Evolutionary conservation across 2,797 vertebrate genomes (phyloP).

Genomic region (Aldrovandia affinis): DNA sequence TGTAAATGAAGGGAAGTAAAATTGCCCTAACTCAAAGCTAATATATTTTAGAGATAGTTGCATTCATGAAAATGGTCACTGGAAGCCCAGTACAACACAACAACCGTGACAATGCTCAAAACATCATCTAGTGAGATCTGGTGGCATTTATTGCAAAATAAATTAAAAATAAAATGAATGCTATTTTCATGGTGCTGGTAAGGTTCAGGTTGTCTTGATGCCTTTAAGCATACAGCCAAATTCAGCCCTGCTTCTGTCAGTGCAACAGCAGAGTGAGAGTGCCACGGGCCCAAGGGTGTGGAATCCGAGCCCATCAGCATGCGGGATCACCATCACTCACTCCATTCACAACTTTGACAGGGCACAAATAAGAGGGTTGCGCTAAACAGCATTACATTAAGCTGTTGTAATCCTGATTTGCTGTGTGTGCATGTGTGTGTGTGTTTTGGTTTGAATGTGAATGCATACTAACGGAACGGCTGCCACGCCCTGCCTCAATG

Average conservation of each 20-base stretch:
- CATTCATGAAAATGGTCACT: neutral
- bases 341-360: neutral
- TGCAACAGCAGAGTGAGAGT: neutral
- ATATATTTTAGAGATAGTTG: neutral
- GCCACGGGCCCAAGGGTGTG: neutral
- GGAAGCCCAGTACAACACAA: neutral
- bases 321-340: neutral
- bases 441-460: neutral
- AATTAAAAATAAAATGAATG: no score
- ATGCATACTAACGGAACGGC: neutral
- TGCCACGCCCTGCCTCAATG: neutral
- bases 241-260: neutral
- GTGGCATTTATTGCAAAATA: no score
- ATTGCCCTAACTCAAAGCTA: neutral
- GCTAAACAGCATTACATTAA: conserved; percentile 28
- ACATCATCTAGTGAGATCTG: no score
- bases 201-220: neutral
- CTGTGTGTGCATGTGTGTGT: conserved; percentile 5
- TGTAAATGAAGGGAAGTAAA: neutral
- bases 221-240: neutral
- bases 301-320: neutral
- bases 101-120: neutral
- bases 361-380: conserved; percentile 2
- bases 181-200: neutral
- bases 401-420: conserved; percentile 27